These are phyloP conservation scores for Eciton burchellii DNA, from an alignment of 1,140 invertebrate species.

Conservation along the genomic window DNA sequence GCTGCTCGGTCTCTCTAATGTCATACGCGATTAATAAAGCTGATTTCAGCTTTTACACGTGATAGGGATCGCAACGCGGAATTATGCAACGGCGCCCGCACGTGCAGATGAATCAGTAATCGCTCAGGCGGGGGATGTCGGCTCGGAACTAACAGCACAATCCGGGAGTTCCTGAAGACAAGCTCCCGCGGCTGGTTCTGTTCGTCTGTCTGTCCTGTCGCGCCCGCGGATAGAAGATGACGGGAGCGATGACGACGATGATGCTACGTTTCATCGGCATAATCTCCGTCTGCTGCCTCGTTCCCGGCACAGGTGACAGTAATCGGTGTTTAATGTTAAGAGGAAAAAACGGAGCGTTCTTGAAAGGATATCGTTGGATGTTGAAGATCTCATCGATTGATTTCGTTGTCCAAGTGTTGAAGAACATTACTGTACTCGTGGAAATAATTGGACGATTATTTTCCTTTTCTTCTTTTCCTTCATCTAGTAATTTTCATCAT, in stretches of 20 bases:
- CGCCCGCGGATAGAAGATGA: conserved; percentile 26
- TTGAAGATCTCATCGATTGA: too few relatives aligned
- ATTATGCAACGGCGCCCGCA: conserved; percentile 26
- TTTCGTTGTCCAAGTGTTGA: too few relatives aligned
- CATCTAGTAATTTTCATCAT: too few relatives aligned
- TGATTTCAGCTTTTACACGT: conserved; percentile 29
- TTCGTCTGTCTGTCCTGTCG: neutral
- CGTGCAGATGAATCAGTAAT: conserved; percentile 42
- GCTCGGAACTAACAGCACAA: neutral
- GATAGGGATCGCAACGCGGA: too few relatives aligned
- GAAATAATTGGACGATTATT: too few relatives aligned
- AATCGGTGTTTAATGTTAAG: neutral
- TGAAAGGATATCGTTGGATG: too few relatives aligned
- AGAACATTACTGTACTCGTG: too few relatives aligned
- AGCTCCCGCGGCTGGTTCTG: neutral
- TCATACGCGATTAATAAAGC: too few relatives aligned
- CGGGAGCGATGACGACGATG: neutral
- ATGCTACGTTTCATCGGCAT: neutral
- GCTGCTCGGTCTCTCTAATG: conserved; percentile 7
- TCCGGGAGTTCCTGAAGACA: neutral
- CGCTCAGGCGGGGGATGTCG: conserved; percentile 25
- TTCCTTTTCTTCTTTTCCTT: too few relatives aligned
- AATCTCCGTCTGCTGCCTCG: conserved; percentile 39
- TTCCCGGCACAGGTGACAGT: conserved; percentile 26
- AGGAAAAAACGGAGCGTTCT: too few relatives aligned